phyloP scores from a whole-genome alignment of 2,797 vertebrate genomes.

The Spheniscus humboldti region DNA sequence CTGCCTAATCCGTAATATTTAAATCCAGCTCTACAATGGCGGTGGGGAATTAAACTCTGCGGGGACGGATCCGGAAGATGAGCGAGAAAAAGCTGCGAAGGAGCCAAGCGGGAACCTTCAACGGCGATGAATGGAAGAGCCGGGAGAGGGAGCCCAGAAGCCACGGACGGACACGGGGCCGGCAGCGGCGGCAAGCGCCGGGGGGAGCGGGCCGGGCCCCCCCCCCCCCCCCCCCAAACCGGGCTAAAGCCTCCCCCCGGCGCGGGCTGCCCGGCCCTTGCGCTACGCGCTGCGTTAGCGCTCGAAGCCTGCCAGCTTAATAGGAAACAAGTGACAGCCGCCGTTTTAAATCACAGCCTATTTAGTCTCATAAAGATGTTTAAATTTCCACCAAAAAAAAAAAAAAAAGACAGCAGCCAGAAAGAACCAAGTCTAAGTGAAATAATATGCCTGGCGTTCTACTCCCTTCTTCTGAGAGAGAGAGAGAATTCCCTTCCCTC shows the following conservation, averaged over 20 bases:
- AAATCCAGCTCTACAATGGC: rapidly evolving
- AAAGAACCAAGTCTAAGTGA: neutral
- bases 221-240: too few relatives aligned
- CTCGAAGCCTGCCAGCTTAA: neutral
- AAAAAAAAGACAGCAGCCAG: neutral
- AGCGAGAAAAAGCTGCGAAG: neutral
- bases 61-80: rapidly evolving
- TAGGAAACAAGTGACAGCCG: rapidly evolving
- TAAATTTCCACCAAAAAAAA: neutral
- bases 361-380: rapidly evolving
- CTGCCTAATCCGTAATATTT: rapidly evolving
- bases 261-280: rapidly evolving
- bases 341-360: rapidly evolving
- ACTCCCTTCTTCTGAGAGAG: too few relatives aligned
- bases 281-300: rapidly evolving
- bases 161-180: neutral
- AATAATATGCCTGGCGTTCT: rapidly evolving
- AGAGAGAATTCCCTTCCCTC: too few relatives aligned
- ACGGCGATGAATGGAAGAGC: neutral
- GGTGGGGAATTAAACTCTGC: rapidly evolving
- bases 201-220: too few relatives aligned
- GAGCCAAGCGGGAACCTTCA: rapidly evolving
- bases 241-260: too few relatives aligned
- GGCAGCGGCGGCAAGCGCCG: too few relatives aligned
- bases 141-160: constrained; percentile 39